Conservation (phyloP, 2,797 vertebrate species). For the Amblyraja radiata region DNA sequence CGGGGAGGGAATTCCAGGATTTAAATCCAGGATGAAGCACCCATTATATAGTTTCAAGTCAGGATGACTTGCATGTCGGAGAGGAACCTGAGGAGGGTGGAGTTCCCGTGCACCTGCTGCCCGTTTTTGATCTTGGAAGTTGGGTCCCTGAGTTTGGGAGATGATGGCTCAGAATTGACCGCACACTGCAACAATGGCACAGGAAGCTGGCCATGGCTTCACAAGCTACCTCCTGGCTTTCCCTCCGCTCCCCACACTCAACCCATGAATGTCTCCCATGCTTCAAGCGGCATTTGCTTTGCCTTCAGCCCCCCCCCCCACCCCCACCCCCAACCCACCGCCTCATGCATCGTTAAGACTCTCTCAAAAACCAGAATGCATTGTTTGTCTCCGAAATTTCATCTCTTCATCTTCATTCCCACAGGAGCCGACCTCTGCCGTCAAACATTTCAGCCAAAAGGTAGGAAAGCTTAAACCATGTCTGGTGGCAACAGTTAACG, state of each 20-base stretch:
- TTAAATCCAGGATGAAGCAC: no score
- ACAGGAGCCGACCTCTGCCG: conserved; percentile 18
- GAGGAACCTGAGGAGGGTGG: no score
- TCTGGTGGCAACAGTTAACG: background rate
- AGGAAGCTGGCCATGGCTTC: background rate
- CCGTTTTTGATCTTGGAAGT: no score
- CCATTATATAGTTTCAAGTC: no score
- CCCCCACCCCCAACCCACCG: no score
- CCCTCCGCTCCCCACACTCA: background rate
- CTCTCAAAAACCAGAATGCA: conserved; percentile 14
- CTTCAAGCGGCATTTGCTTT: background rate
- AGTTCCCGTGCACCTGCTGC: no score
- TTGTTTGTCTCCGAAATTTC: conserved; percentile 23
- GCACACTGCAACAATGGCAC: background rate
- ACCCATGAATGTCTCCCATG: background rate
- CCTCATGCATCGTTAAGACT: background rate
- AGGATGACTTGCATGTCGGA: no score
- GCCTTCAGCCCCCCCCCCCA: background rate
- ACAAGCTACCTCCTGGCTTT: background rate
- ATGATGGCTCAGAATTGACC: no score
- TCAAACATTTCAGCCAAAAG: conserved; percentile 32
- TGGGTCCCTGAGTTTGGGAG: no score
- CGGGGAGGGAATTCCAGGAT: no score
- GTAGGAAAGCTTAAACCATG: conserved; percentile 21
- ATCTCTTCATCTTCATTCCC: conserved; percentile 35